Percentiles rank a stretch among this genome's conserved stretches.
These are phyloP conservation scores for Mastomys natalensis DNA, from an alignment of 2,113 vertebrate species.

Conservation along the genomic window DNA sequence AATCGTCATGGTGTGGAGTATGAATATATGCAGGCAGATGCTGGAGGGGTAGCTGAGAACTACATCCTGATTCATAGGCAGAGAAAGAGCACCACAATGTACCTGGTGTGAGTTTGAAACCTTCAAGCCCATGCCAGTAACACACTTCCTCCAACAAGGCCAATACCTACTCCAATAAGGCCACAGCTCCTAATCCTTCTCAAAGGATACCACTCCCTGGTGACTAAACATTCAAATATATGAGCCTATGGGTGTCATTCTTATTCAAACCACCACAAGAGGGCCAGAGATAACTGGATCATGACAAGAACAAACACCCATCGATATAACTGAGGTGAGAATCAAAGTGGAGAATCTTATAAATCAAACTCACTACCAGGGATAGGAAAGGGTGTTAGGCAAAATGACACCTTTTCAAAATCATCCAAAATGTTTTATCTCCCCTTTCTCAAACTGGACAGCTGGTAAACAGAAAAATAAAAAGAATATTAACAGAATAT, in stretches of 20 bases:
- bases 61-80: neutral
- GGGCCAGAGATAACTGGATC: neutral
- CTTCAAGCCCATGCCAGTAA: neutral
- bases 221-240: neutral
- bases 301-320: neutral
- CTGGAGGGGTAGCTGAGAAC: neutral
- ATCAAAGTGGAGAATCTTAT: neutral
- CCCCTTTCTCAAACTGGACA: neutral
- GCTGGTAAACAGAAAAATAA: neutral
- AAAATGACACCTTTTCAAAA: neutral
- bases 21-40: neutral
- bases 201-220: neutral
- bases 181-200: neutral
- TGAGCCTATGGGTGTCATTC: neutral
- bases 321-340: neutral
- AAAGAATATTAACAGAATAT: neutral
- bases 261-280: neutral
- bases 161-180: neutral
- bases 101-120: neutral
- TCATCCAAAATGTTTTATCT: neutral
- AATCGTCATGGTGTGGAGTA: neutral
- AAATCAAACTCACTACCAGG: neutral
- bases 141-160: neutral
- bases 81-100: neutral
- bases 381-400: neutral